These are phyloP conservation scores for Aphis craccivora DNA, from an alignment of 1,140 invertebrate species.

Conservation along the genomic window DNA sequence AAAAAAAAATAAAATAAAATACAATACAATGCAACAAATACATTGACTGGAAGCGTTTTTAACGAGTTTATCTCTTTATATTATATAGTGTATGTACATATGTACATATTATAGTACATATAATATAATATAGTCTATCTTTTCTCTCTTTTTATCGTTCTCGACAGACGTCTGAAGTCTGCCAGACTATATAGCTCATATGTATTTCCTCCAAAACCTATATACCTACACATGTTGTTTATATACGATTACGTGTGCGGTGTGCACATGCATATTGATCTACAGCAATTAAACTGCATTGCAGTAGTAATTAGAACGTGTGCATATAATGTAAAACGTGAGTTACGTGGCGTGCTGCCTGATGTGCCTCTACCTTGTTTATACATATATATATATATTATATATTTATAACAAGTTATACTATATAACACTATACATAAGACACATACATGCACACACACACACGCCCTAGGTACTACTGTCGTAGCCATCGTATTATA, in stretches of 20 bases:
- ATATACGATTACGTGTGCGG: background rate
- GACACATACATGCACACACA: background rate
- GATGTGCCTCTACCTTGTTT: background rate
- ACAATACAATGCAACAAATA: background rate
- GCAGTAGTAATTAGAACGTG: constrained; percentile 32
- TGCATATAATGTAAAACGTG: background rate
- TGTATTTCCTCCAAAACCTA: background rate
- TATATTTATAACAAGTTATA: constrained; percentile 6
- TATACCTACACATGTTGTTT: background rate
- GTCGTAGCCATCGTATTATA: background rate
- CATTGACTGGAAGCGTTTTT: constrained; percentile 3
- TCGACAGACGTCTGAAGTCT: background rate
- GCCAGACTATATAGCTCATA: background rate
- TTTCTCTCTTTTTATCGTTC: background rate
- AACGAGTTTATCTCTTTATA: constrained; percentile 23
- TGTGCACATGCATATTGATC: constrained; percentile 1
- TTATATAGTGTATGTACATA: background rate
- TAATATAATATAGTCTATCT: background rate
- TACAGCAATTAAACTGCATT: constrained; percentile 26
- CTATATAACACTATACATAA: background rate
- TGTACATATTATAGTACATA: too few relatives aligned
- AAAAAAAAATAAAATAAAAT: background rate
- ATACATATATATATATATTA: background rate
- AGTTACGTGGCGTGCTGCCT: background rate
- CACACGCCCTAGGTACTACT: background rate